Base-by-base conservation (phyloP, 2,888 invertebrate genomes). In the Trisateles emortualis region DNA sequence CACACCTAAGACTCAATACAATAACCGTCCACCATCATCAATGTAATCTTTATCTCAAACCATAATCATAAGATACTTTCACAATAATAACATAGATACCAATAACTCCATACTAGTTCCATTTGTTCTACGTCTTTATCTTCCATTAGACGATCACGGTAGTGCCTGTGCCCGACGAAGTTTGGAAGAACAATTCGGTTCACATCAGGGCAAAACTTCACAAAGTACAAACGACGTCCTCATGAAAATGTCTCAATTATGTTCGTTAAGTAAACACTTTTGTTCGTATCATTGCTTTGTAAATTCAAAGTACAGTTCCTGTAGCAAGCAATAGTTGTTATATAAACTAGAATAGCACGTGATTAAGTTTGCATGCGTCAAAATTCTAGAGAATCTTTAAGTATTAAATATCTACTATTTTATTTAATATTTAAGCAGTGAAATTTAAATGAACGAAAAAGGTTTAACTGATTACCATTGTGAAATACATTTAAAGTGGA, bases 181-280 rank as follows among this genome's bases (percentile, higher is more conserved):
- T 71, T 74, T 71, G 46, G 53, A 68, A 72, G 72, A 72, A 76
- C 69, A 75, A 73, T 74, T 79, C 56, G 54, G 64, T 72, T 72
- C 68, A 63, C 72, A 74, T 76, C 73, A 60, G 60, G 62, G 51
- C 68, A 62, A 78, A 75, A 80, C 76, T 76, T 74, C 42, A 46
- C 52, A 58, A 49, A 59, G 59, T 73, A 62, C 65, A 76, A 76
- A 79, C 72, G 68, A 68, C 70, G 68, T 76, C 69, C 58, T 64
- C 70, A 51, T 68, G 68, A 73, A 79, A 76, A 79, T 69, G 76
- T 74, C 74, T 80, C 78, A 78, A 83, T 83, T 83, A 82, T 71
- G 69, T 72, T 70, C 72, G 65, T 69, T 72, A 74, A 77, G 70
- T 67, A 77, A 80, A 79, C 72, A 75, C 72, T 72, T 78, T 75